Evolutionary conservation across 2,113 vertebrate genomes (phyloP).

Genomic region (Mixornis gularis): DNA sequence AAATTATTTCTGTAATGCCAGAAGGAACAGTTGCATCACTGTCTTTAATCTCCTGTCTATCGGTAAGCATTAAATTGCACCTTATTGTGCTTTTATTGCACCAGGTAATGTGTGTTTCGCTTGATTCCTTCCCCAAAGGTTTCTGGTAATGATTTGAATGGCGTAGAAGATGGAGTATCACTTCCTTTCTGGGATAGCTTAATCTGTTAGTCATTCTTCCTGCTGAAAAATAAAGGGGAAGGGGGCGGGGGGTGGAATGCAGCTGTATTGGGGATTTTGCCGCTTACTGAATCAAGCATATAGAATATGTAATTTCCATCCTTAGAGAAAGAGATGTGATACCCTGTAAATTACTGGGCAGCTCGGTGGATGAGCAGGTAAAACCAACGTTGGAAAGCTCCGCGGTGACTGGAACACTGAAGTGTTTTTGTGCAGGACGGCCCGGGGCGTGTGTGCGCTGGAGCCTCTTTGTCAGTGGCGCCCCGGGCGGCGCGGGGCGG

Average conservation of each 20-base stretch:
- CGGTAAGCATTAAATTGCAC: background rate
- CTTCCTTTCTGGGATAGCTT: background rate
- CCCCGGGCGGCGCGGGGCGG: background rate
- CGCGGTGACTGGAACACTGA: accelerated
- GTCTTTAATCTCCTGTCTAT: background rate
- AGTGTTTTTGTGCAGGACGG: background rate
- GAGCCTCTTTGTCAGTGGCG: background rate
- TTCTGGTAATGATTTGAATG: background rate
- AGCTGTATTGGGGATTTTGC: background rate
- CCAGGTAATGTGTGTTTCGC: background rate
- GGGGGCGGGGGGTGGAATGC: background rate
- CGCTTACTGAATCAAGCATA: background rate
- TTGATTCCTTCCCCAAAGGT: background rate
- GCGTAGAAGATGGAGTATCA: background rate
- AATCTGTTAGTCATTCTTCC: background rate
- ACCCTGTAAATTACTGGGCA: background rate
- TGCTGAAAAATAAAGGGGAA: background rate
- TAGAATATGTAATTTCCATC: background rate
- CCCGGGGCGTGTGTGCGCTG: background rate
- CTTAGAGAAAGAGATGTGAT: background rate
- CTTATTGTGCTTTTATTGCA: background rate
- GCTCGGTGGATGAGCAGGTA: background rate
- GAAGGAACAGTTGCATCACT: background rate
- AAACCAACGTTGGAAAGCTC: background rate
- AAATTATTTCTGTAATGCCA: background rate